Evolutionary conservation across 2,888 invertebrate genomes (phyloP).

Genomic region (Caenorhabditis imperialis): DNA sequence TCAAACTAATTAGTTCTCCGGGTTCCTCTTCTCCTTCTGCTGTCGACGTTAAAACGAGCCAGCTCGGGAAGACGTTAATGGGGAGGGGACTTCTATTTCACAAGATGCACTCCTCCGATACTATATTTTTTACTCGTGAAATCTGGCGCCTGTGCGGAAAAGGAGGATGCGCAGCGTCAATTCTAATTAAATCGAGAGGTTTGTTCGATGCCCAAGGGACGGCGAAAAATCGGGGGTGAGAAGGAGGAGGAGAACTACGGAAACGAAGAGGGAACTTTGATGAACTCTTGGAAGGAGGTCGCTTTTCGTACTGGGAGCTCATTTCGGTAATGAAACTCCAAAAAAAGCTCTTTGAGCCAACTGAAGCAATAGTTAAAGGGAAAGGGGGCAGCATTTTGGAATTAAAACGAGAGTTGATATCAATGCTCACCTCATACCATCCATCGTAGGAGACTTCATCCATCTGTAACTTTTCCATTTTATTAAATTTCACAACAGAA

Average conservation of each 20-base stretch:
- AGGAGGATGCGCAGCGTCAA: constrained; percentile 5
- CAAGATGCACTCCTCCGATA: constrained; percentile 34
- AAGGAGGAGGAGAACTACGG: constrained; percentile 9
- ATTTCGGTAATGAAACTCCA: too few relatives aligned
- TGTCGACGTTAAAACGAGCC: neutral
- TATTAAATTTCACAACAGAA: neutral
- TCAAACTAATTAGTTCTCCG: constrained; percentile 53
- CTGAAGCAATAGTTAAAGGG: too few relatives aligned
- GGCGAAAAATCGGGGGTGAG: neutral
- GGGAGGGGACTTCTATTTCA: neutral
- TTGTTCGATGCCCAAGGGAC: constrained; percentile 20
- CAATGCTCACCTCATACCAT: constrained; percentile 56
- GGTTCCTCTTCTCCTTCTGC: constrained; percentile 19
- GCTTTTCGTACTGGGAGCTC: constrained; percentile 1
- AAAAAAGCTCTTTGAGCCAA: too few relatives aligned
- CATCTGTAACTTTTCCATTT: constrained; percentile 25
- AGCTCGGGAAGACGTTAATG: constrained; percentile 22
- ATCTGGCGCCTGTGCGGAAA: constrained; percentile 14
- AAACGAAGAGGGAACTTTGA: constrained; percentile 19
- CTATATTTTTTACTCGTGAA: constrained; percentile 33
- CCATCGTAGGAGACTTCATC: constrained; percentile 10
- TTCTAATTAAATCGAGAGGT: constrained; percentile 48
- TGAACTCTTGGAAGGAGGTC: constrained; percentile 14
- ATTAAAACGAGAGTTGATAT: too few relatives aligned
- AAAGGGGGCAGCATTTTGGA: too few relatives aligned